Evolutionary conservation across 2,113 vertebrate species (phyloP).

Genomic region (Uria lomvia): DNA sequence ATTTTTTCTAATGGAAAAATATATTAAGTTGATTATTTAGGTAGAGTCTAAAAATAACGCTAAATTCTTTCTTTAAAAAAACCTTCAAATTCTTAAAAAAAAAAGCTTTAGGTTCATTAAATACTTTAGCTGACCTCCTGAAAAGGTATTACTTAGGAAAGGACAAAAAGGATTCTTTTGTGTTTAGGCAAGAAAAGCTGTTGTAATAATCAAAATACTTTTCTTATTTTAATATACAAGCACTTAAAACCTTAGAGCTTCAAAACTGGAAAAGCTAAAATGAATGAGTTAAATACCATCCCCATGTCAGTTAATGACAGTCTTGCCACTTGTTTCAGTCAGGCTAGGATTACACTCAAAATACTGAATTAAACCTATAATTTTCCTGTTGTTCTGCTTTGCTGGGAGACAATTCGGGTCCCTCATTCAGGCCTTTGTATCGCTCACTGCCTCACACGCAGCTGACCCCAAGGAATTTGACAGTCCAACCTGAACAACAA

Average conservation of each 20-base stretch:
- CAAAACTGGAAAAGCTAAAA: neutral
- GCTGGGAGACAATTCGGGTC: neutral
- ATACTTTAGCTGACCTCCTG: neutral
- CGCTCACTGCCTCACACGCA: fast-evolving
- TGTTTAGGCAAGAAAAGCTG: neutral
- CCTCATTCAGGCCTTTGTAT: neutral
- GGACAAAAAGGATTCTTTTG: neutral
- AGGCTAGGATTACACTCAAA: neutral
- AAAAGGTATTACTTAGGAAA: neutral
- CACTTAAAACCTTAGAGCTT: neutral
- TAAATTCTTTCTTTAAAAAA: neutral
- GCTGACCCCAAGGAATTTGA: neutral
- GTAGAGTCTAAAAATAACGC: neutral
- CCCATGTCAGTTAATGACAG: neutral
- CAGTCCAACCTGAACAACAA: neutral
- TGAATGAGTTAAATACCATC: neutral
- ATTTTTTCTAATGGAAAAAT: neutral
- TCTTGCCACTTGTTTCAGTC: neutral
- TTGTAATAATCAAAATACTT: neutral
- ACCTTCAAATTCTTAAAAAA: neutral
- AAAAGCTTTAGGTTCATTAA: neutral
- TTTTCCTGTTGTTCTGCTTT: neutral
- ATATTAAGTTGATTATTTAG: neutral
- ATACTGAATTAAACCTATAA: neutral
- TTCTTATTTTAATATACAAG: neutral